Conservation (phyloP, 2,888 invertebrate species). For the Ceramica pisi region DNA sequence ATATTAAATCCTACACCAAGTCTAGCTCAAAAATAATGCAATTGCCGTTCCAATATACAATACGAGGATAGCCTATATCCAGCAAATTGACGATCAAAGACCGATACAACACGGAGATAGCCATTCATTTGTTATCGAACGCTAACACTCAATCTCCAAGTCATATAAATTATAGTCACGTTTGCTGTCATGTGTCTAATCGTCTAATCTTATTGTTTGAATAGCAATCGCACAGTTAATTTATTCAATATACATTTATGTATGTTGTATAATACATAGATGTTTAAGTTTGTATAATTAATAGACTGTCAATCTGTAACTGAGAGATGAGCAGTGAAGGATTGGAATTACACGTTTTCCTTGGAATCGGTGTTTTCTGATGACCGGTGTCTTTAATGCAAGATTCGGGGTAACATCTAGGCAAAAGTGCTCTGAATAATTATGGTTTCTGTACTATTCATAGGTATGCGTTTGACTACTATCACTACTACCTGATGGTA, state of each 20-base stretch:
- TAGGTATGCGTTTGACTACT: too few relatives aligned
- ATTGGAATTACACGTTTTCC: too few relatives aligned
- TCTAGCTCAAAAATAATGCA: not conserved
- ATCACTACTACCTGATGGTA: too few relatives aligned
- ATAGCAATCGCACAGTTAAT: conserved; percentile 13
- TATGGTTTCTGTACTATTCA: too few relatives aligned
- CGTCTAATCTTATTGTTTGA: conserved; percentile 6
- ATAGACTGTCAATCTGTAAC: not conserved
- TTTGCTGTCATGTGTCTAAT: conserved; percentile 16
- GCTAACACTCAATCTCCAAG: conserved; percentile 36
- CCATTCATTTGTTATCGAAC: conserved; percentile 37
- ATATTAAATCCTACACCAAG: not conserved
- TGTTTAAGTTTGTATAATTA: not conserved
- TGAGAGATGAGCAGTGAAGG: too few relatives aligned
- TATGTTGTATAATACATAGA: not conserved
- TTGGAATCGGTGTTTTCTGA: too few relatives aligned
- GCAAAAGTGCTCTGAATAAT: too few relatives aligned
- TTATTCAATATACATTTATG: not conserved
- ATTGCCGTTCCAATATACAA: not conserved
- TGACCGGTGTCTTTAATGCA: too few relatives aligned
- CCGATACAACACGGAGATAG: conserved; percentile 5
- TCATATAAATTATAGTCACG: conserved; percentile 38
- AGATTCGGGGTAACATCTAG: too few relatives aligned
- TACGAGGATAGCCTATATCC: too few relatives aligned
- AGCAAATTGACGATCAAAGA: conserved; percentile 14